phyloP scores from a whole-genome alignment of 2,888 invertebrate species.

The Drosophila diplacantha region DNA sequence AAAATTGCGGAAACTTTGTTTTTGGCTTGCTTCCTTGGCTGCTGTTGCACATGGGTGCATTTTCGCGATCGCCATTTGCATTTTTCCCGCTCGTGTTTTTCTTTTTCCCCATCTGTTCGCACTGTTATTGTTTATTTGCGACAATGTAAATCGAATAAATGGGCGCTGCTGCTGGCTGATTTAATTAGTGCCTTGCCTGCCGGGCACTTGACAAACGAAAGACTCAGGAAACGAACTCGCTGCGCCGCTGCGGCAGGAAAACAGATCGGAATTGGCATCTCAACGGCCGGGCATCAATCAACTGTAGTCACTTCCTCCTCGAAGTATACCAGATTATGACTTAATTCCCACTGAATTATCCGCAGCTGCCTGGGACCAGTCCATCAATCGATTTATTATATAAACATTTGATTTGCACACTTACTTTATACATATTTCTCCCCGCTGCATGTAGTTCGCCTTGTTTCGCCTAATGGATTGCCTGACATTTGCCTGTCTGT shows the following conservation, averaged over 20 bases:
- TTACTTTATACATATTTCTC: neutral
- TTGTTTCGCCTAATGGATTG: constrained; percentile 13
- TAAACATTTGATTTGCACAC: constrained; percentile 25
- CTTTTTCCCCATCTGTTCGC: constrained; percentile 19
- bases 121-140: constrained; percentile 37
- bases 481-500: constrained; percentile 5
- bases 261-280: constrained; percentile 31
- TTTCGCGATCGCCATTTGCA: constrained; percentile 62
- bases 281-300: constrained; percentile 51
- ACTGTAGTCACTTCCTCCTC: constrained; percentile 55
- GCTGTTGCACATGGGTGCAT: constrained; percentile 64
- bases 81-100: constrained; percentile 38
- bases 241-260: constrained; percentile 27
- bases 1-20: constrained; percentile 65
- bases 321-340: constrained; percentile 34
- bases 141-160: constrained; percentile 37
- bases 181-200: constrained; percentile 50
- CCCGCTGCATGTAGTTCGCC: constrained; percentile 5
- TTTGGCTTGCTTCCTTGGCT: constrained; percentile 38
- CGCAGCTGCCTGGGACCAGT: constrained; percentile 20
- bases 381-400: constrained; percentile 35
- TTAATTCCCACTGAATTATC: constrained; percentile 51
- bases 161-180: constrained; percentile 33
- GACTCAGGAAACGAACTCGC: constrained; percentile 67
- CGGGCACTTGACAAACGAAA: constrained; percentile 55